Evolutionary conservation across 2,797 vertebrate species (phyloP).

Genomic region (Chromobotia macracanthus): DNA sequence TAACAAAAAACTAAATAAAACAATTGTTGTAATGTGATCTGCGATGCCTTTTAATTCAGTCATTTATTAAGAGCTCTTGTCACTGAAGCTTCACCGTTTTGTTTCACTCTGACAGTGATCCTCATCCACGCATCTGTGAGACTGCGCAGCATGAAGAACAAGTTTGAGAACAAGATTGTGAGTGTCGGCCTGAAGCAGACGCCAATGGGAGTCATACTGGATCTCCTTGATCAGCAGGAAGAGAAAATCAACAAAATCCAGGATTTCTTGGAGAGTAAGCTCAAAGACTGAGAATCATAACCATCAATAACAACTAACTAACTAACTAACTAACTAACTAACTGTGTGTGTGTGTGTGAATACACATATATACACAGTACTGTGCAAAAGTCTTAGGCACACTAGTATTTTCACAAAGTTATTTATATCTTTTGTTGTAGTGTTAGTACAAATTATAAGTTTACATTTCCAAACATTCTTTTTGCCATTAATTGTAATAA

Average conservation of each 20-base stretch:
- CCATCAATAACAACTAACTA: neutral
- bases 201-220: constrained; percentile 93
- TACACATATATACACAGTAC: too few relatives aligned
- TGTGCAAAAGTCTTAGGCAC: too few relatives aligned
- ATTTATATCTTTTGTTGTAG: too few relatives aligned
- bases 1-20: too few relatives aligned
- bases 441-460: too few relatives aligned
- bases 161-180: constrained; percentile 95
- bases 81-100: neutral
- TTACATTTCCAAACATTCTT: too few relatives aligned
- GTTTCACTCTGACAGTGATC: constrained; percentile 80
- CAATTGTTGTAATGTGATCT: too few relatives aligned
- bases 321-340: too few relatives aligned
- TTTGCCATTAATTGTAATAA: too few relatives aligned
- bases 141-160: constrained; percentile 95
- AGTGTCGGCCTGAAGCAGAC: constrained; percentile 91
- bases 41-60: neutral
- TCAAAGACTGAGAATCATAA: constrained; percentile 80
- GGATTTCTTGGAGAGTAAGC: constrained; percentile 86
- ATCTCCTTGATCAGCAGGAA: constrained; percentile 95
- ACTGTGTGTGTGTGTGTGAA: too few relatives aligned
- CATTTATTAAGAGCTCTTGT: neutral
- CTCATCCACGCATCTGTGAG: constrained; percentile 93
- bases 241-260: constrained; percentile 90
- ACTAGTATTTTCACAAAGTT: too few relatives aligned